Evolutionary conservation across 2,888 invertebrate genomes (phyloP), one percentile per base, ranked within the genome.

Genomic region (Stenoptilia bipunctidactyla): DNA sequence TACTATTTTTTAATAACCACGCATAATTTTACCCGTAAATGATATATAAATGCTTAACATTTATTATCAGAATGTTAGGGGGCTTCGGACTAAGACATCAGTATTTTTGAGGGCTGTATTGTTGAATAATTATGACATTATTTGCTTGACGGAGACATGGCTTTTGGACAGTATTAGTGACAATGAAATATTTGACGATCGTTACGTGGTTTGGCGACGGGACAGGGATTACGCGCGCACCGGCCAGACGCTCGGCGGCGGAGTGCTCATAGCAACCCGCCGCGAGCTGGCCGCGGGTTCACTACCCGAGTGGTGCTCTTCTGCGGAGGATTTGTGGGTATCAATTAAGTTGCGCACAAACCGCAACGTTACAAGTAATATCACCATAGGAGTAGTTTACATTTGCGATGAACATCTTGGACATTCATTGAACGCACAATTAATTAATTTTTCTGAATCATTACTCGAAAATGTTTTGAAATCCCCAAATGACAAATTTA

Each of bases 71-170:
- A 48, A 48, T 20, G 43, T 36, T 6, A 33, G 44, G 13, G 46
- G 43, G 1, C 37, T 47, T 20, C 42, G 45, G 10, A 44, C 45
- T n/a, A 47, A 47, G 40, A 40, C 44, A 8, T 38, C 27, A 40
- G 13, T 14, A 15, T 46, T 49, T 43, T 33, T 35, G 13, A 36
- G 41, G 14, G 46, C 46, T 27, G 14, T 45, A 5, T 34, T 38
- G 12, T 15, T 41, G 15, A 37, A 38, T 14, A 25, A 13, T 15
- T 49, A 46, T 40, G 45, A 47, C 15, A 34, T 49, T 15, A 44
- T 49, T n/a, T 37, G 36, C n/a, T 13, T 48, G 13, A 46, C 43
- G 5, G 48, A 47, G 15, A 42, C 42, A 1, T 47, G 45, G 45
- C 38, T 47, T 8, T 15, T 42, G 1, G 37, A 38, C 1, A 38